Conservation (phyloP, 1,140 invertebrate genomes). For the Aporrectodea caliginosa region DNA sequence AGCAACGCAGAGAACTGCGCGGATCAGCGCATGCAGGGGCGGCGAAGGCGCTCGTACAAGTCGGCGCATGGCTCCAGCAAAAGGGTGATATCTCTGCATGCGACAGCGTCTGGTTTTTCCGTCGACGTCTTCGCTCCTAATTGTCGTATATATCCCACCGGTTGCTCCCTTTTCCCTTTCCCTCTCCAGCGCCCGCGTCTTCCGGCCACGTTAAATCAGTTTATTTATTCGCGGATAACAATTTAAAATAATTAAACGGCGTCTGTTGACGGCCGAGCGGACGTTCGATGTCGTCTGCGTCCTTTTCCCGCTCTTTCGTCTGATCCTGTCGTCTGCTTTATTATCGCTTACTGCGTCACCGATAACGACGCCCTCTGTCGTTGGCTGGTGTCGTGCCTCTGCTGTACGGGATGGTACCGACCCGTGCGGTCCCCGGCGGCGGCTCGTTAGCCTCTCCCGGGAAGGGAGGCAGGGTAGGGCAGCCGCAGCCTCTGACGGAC, state of each 20-base stretch:
- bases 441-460: background rate
- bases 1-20: too few species aligned
- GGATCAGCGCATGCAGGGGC: too few species aligned
- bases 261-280: too few species aligned
- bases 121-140: too few species aligned
- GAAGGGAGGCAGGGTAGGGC: background rate
- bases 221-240: too few species aligned
- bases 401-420: background rate
- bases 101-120: background rate
- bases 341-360: too few species aligned
- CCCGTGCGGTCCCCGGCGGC: background rate
- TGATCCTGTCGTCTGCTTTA: background rate
- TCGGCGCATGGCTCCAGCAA: background rate
- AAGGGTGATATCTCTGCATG: background rate
- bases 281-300: background rate
- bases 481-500: too few species aligned
- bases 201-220: too few species aligned
- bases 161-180: too few species aligned
- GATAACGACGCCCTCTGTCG: background rate
- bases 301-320: background rate
- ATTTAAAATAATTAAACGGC: too few species aligned
- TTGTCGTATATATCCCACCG: too few species aligned
- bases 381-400: background rate
- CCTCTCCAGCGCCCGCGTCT: too few species aligned
- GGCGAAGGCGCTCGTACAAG: background rate